A percentile compares a stretch with the other conserved stretches of the same genome.
Conservation (phyloP, 2,113 vertebrate species). For the Gnathonemus longibarbis region DNA sequence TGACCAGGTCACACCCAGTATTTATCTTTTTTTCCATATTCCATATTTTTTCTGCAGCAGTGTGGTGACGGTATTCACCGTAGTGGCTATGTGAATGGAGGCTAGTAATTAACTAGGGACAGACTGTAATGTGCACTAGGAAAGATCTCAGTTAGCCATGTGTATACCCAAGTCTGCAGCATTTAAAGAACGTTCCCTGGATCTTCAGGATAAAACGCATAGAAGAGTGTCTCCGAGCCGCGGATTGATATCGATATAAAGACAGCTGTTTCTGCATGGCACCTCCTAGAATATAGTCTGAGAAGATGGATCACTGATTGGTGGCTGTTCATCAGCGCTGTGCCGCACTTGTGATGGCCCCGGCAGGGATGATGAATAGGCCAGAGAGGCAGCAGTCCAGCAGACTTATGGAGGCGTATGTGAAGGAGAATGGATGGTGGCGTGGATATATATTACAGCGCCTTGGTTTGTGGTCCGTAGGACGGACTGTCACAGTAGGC, state of each 20-base stretch:
- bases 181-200: not conserved
- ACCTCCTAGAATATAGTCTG: constrained; percentile 36
- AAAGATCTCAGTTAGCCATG: not conserved
- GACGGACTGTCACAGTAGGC: constrained; percentile 56
- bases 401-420: constrained; percentile 64
- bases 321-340: constrained; percentile 64
- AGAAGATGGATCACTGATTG: constrained; percentile 65
- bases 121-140: not conserved
- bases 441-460: constrained; percentile 61
- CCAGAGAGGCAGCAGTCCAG: constrained; percentile 59
- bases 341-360: constrained; percentile 67
- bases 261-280: not conserved
- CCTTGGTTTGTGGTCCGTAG: constrained; percentile 57
- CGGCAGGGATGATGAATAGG: constrained; percentile 73
- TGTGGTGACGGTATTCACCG: not conserved
- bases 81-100: not conserved
- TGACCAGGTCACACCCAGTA: not conserved
- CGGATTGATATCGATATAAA: not conserved
- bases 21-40: not conserved
- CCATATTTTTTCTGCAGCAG: not conserved
- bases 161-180: not conserved
- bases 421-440: constrained; percentile 71
- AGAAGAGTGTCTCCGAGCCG: not conserved
- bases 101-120: not conserved
- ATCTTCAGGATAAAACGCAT: not conserved